Conservation (phyloP, 2,797 vertebrate species). For the Adrianichthys oophorus region DNA sequence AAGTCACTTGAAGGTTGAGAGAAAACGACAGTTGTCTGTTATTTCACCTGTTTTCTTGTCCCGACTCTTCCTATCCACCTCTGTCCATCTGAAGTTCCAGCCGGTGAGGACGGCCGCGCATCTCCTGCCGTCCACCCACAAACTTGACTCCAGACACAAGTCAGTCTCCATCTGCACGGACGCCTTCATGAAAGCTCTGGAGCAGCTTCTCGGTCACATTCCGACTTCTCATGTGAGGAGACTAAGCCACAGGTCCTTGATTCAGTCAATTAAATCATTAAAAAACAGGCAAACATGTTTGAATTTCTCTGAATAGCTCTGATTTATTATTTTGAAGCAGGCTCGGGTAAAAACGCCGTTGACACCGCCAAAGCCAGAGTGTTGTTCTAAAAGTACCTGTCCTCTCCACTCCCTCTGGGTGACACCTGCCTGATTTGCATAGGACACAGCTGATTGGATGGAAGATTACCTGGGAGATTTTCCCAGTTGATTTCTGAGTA, state of each 20-base stretch:
- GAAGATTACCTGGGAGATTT: slow-evolving; percentile 14
- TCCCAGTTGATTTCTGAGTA: too few species aligned
- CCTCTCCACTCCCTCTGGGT: slow-evolving; percentile 25
- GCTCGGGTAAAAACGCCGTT: not conserved
- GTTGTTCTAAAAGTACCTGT: slow-evolving; percentile 26
- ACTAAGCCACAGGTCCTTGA: not conserved
- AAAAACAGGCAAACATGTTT: not conserved
- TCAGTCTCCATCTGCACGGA: slow-evolving; percentile 67
- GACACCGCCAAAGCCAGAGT: not conserved
- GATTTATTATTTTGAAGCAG: not conserved
- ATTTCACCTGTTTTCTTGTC: slow-evolving; percentile 72
- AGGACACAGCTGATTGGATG: slow-evolving; percentile 52
- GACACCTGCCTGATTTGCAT: slow-evolving; percentile 62
- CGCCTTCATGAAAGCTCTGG: slow-evolving; percentile 6
- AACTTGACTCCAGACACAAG: slow-evolving; percentile 71
- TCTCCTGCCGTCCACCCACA: slow-evolving; percentile 76
- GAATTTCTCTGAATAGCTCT: not conserved
- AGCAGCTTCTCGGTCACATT: slow-evolving; percentile 12
- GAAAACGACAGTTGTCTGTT: too few species aligned
- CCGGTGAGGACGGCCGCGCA: slow-evolving; percentile 74
- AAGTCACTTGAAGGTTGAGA: too few species aligned
- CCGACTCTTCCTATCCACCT: slow-evolving; percentile 74
- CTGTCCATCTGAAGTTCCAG: slow-evolving; percentile 80
- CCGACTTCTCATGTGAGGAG: slow-evolving; percentile 4
- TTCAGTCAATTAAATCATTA: slow-evolving; percentile 2